Evolutionary conservation across 2,113 vertebrate genomes (phyloP).

Genomic region (human): DNA sequence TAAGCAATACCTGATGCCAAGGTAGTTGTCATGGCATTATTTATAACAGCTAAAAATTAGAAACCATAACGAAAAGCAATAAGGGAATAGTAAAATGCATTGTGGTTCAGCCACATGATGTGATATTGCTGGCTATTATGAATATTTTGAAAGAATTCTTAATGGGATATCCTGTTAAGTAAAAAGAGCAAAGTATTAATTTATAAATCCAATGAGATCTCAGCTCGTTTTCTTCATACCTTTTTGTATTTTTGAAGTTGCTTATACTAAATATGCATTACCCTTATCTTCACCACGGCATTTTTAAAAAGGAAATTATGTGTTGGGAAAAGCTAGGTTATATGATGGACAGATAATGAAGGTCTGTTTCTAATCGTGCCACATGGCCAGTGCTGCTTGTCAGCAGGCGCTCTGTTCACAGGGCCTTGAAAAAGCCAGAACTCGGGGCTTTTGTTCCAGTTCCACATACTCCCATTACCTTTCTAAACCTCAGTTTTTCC

Average conservation of each 20-base stretch:
- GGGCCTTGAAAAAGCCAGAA: neutral
- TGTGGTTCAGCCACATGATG: neutral
- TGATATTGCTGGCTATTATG: neutral
- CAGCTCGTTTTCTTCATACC: neutral
- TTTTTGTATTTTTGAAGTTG: conserved; percentile 15
- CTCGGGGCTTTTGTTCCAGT: neutral
- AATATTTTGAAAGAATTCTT: neutral
- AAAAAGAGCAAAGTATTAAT: neutral
- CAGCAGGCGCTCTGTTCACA: neutral
- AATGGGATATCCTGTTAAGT: neutral
- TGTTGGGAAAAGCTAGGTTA: neutral
- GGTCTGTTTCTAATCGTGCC: neutral
- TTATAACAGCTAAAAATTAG: neutral
- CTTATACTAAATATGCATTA: neutral
- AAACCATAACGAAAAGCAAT: neutral
- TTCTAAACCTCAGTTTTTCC: conserved; percentile 1
- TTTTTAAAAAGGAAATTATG: neutral
- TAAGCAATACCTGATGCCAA: neutral
- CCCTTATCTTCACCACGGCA: neutral
- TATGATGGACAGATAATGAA: neutral
- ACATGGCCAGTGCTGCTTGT: neutral
- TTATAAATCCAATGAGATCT: neutral
- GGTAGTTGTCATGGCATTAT: neutral
- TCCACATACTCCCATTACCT: neutral
- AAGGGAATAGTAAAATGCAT: neutral